Evolutionary conservation across 2,888 invertebrate species (phyloP), one percentile per base, ranked within the genome.

Genomic region (Papilio protenor): DNA sequence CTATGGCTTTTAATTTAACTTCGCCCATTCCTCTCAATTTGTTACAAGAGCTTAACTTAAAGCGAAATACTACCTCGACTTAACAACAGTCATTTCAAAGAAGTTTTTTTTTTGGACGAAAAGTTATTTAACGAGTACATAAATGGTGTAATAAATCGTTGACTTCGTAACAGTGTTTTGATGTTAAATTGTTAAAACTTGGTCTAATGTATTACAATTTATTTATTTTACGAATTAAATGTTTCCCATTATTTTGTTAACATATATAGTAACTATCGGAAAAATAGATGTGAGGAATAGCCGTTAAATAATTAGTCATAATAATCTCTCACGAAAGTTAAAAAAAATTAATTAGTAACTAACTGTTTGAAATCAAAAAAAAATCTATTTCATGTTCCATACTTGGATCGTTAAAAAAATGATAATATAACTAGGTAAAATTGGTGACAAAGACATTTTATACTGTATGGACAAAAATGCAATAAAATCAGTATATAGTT

Each of bases 11-110:
- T 94, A 94, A 94, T 94, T 94, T 93, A 94, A 94, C 89, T 94
- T 94, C 76, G 83, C 82, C 90, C 92, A 92, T 94, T 92, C 87
- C 90, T 94, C 92, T 93, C 93, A 92, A 94, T 94, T 94, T 93
- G 92, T 90, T 87, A 89, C 87, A 88, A 82, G 87, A 89, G 87
- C 88, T 90, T 85, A 77, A 55, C 52, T 69, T 52, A 47, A 49
- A 76, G 47, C 69, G 27, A 73, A 76, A 77, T 64, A 73, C 33
- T 57, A 23, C 55, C 70, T 75, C 66, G 64, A 59, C 75, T 75
- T 23, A 49, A 75, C 75, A 61, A 71, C 57, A 47, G 75, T 61
- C 23, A 64, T 73, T 69, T 52, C 69, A 64, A 77, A 72, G 33
- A 45, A 45, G 57, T 70, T 71, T 74, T 64, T 33, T 59, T 61